phyloP scores from a whole-genome alignment of 2,113 vertebrate species.

The Apteryx owenii region DNA sequence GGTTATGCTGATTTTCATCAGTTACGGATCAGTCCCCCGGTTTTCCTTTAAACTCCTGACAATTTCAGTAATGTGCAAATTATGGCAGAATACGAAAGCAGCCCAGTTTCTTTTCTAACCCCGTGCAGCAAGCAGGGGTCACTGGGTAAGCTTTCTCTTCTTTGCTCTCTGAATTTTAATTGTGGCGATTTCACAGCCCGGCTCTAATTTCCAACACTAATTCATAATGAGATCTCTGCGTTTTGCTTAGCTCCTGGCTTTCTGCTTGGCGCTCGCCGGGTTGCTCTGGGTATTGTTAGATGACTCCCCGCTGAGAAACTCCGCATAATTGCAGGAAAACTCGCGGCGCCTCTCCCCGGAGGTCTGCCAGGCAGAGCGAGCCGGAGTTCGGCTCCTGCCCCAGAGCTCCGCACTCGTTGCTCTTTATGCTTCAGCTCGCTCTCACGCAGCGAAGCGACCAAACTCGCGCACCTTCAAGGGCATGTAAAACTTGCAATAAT shows the following conservation, averaged over 20 bases:
- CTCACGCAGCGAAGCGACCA: neutral
- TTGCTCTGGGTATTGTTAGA: constrained; percentile 28
- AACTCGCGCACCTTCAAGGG: neutral
- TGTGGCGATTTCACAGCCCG: constrained; percentile 36
- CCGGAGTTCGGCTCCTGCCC: neutral
- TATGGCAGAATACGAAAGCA: constrained; percentile 20
- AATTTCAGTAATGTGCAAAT: neutral
- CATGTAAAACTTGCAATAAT: neutral
- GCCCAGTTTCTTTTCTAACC: constrained; percentile 21
- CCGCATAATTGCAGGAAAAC: neutral
- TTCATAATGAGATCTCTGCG: constrained; percentile 34
- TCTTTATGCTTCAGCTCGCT: neutral
- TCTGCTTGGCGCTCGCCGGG: neutral
- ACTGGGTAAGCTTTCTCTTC: constrained; percentile 39
- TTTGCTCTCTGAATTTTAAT: constrained; percentile 58
- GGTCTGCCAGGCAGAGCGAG: neutral
- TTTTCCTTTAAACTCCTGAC: constrained; percentile 8
- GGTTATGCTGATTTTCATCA: neutral
- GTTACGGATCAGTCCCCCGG: neutral
- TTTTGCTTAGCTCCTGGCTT: constrained; percentile 46
- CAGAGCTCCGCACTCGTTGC: neutral
- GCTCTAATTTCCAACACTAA: constrained; percentile 46
- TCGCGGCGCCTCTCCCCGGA: neutral
- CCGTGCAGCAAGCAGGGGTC: constrained; percentile 18
- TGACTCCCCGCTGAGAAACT: constrained; percentile 23